Evolutionary conservation across 2,797 vertebrate species (phyloP).

Genomic region (Enteromius thamalakanensis): DNA sequence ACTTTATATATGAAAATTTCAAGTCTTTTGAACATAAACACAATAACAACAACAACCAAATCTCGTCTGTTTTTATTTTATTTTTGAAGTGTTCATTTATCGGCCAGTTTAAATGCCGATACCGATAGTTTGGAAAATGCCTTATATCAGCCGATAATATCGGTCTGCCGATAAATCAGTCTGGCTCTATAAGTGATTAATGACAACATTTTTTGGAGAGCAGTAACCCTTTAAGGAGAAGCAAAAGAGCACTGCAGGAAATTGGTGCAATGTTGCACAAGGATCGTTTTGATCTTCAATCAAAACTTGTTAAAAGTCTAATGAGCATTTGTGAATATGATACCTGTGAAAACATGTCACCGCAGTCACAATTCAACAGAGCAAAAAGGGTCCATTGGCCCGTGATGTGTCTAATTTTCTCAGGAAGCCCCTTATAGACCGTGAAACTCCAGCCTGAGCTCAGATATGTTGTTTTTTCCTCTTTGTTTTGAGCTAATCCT

Average conservation of each 20-base stretch:
- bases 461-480: conserved; percentile 12
- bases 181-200: too few relatives aligned
- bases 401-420: neutral
- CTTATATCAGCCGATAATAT: too few relatives aligned
- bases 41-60: too few relatives aligned
- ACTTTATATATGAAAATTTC: too few relatives aligned
- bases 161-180: too few relatives aligned
- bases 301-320: neutral
- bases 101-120: too few relatives aligned
- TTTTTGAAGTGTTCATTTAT: too few relatives aligned
- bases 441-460: neutral
- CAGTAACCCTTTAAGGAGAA: neutral
- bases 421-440: neutral
- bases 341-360: neutral
- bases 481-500: conserved; percentile 30
- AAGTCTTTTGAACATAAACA: too few relatives aligned
- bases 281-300: neutral
- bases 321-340: neutral
- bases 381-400: neutral
- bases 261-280: neutral
- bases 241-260: neutral
- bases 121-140: too few relatives aligned
- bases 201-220: too few relatives aligned
- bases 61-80: too few relatives aligned
- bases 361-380: neutral